Percentiles rank a stretch among this genome's conserved stretches.
Evolutionary conservation across 2,888 invertebrate genomes (phyloP).

Genomic region (Lochmaea capreae): DNA sequence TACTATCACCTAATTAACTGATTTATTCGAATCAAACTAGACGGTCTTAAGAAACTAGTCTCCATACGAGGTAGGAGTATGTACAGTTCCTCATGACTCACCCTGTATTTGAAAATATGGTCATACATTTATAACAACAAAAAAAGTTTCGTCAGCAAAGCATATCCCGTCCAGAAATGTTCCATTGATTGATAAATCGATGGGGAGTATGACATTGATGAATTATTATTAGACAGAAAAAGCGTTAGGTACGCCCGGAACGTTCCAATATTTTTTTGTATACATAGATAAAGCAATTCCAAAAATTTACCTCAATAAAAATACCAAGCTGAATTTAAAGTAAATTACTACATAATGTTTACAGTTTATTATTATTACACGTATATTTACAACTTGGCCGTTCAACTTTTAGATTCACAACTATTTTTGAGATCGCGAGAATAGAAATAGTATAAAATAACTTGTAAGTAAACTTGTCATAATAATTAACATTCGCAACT

Average conservation of each 20-base stretch:
- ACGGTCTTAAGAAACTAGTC: no score
- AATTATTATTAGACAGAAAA: not conserved
- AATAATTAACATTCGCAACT: not conserved
- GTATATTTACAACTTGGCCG: not conserved
- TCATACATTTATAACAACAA: no score
- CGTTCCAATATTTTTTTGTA: no score
- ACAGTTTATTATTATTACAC: constrained; percentile 1
- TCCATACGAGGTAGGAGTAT: no score
- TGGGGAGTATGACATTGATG: not conserved
- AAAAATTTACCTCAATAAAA: not conserved
- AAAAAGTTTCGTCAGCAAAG: no score
- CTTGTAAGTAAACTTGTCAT: constrained; percentile 1
- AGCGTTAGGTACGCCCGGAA: no score
- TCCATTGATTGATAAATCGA: not conserved
- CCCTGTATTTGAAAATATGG: no score
- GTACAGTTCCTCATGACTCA: no score
- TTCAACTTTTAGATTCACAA: not conserved
- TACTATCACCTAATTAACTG: no score
- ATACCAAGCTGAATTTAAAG: not conserved
- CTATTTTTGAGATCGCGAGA: not conserved
- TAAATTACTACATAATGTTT: constrained; percentile 4
- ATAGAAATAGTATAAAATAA: constrained; percentile 2
- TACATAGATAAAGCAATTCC: not conserved
- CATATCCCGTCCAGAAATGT: not conserved
- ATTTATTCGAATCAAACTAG: no score